Evolutionary conservation across 2,113 vertebrate genomes (phyloP).

Genomic region (Alosa alosa): DNA sequence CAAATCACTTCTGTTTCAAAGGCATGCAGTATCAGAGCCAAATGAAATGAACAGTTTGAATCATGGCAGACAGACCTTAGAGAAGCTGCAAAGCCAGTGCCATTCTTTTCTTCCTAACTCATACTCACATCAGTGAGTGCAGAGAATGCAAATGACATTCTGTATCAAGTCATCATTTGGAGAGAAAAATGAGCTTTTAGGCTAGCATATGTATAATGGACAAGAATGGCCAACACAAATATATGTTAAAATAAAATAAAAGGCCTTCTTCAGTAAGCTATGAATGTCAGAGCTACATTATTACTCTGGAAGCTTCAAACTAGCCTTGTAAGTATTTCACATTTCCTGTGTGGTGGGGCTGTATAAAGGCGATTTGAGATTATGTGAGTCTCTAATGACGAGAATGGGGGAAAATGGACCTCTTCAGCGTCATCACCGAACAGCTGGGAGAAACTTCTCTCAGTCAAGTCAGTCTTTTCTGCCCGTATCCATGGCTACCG

Average conservation of each 20-base stretch:
- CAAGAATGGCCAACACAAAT: background rate
- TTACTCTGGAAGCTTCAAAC: background rate
- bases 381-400: background rate
- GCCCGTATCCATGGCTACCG: conserved; percentile 10
- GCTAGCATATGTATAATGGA: background rate
- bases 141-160: background rate
- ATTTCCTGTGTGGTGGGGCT: background rate
- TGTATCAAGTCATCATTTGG: background rate
- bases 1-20: background rate
- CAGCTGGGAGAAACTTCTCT: background rate
- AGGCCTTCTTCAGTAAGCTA: background rate
- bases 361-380: background rate
- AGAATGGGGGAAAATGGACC: background rate
- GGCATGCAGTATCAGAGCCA: background rate
- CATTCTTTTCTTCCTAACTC: background rate
- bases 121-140: background rate
- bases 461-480: background rate
- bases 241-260: background rate
- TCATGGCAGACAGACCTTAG: background rate
- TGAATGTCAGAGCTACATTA: background rate
- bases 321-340: background rate
- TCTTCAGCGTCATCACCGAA: background rate
- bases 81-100: background rate
- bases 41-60: background rate
- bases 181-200: background rate